These are phyloP conservation scores for Frieseomelitta varia DNA, from an alignment of 1,140 invertebrate species.

Conservation along the genomic window DNA sequence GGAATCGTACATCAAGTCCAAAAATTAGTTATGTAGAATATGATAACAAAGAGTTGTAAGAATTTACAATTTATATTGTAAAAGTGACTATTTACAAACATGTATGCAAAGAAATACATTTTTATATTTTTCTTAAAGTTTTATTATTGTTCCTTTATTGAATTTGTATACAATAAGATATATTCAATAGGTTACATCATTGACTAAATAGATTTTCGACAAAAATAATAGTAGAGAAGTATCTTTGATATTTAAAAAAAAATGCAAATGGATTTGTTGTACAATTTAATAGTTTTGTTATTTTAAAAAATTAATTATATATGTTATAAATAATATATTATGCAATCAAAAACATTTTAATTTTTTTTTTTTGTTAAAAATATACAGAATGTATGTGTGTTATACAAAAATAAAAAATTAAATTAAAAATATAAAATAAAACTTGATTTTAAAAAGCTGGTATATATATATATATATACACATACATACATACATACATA, in stretches of 20 bases:
- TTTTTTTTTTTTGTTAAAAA: neutral
- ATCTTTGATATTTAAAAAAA: no score
- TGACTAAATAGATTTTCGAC: no score
- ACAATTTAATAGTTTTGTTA: no score
- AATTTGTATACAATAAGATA: neutral
- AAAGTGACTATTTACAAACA: neutral
- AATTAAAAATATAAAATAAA: neutral
- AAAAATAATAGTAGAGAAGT: no score
- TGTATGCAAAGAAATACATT: slow-evolving; percentile 28
- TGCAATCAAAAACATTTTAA: neutral
- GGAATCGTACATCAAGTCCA: slow-evolving; percentile 23
- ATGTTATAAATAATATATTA: neutral
- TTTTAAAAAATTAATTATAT: neutral
- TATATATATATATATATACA: neutral
- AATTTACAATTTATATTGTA: slow-evolving; percentile 6
- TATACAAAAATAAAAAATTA: neutral
- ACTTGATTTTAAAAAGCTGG: neutral
- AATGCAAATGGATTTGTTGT: no score
- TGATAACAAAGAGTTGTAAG: slow-evolving; percentile 27
- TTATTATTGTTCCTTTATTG: neutral
- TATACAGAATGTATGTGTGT: neutral
- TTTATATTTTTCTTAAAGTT: slow-evolving; percentile 11
- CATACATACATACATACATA: neutral
- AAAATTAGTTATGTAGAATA: slow-evolving; percentile 3
- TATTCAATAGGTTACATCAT: neutral